Evolutionary conservation across 2,888 invertebrate species (phyloP), one percentile per base, ranked within the genome.

Genomic region (Caenorhabditis macrosperma): DNA sequence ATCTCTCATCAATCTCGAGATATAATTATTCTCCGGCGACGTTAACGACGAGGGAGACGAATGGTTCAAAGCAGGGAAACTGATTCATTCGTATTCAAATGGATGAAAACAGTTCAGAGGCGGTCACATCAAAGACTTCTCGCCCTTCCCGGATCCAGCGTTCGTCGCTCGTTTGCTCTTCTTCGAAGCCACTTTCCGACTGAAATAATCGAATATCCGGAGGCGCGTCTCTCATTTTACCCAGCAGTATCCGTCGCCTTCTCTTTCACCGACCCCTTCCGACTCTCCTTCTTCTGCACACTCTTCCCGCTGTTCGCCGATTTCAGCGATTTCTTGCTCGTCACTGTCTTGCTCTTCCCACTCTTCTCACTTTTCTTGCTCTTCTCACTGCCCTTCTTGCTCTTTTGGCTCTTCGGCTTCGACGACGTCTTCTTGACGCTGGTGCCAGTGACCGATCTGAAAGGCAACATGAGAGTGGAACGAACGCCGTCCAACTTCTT

Each of bases 81-180:
- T n/a, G n/a, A n/a, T n/a, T n/a, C n/a, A n/a, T n/a, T n/a, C n/a
- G n/a, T n/a, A n/a, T n/a, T n/a, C n/a, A n/a, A n/a, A n/a, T n/a
- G n/a, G n/a, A n/a, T n/a, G n/a, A n/a, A n/a, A n/a, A n/a, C n/a
- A 33, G 33, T 33, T 33, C 10, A 33, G 33, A 33, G 33, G 10
- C 33, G 33, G 33, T 61, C 22, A 35, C 55, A 66, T 26, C 41
- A 66, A 24, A 12, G 66, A 66, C 6, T 54, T 44, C 26, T 66
- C 66, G 6, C 54, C 38, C 54, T 66, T 66, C 55, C 54, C 44
- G 30, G 46, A 44, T 61, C 38, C 50, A 15, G 35, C 35, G 46
- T 63, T 46, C 63, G 50, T 33, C 48, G 50, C 33, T 2, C 50
- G 50, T 24, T 63, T 33, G 30, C 63, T 63, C 63, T 63, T 63